Percentiles rank a stretch among this genome's conserved stretches.
phyloP scores from a whole-genome alignment of 2,113 vertebrate species.

The Lucifuga dentata region DNA sequence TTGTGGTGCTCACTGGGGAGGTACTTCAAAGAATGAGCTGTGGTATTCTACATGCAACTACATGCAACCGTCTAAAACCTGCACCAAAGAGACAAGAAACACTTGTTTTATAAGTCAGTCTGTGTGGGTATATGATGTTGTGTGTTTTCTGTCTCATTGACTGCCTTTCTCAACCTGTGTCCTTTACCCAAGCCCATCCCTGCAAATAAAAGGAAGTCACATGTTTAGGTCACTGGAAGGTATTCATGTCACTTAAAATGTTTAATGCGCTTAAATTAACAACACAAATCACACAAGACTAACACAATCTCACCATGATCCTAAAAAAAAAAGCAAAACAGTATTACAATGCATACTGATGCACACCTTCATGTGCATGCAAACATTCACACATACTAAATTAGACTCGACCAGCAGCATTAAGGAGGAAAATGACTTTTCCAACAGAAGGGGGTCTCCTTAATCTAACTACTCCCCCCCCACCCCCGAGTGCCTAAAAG shows the following conservation, averaged over 20 bases:
- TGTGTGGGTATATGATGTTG: not conserved
- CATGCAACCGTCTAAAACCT: slow-evolving; percentile 49
- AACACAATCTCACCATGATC: slow-evolving; percentile 11
- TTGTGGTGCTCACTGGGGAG: slow-evolving; percentile 40
- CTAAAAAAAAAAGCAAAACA: too few species aligned
- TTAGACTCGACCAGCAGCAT: not conserved
- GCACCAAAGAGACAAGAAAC: slow-evolving; percentile 51
- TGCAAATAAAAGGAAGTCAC: not conserved
- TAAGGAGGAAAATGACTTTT: slow-evolving; percentile 15
- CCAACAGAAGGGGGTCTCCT: not conserved
- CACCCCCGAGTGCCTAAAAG: slow-evolving; percentile 12
- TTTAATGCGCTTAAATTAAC: too few species aligned
- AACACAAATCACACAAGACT: too few species aligned
- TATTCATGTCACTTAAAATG: not conserved
- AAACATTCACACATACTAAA: not conserved
- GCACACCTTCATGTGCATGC: not conserved
- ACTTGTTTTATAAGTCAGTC: not conserved
- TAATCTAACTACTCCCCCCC: slow-evolving; percentile 6
- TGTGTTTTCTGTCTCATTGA: slow-evolving; percentile 9
- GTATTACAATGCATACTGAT: not conserved
- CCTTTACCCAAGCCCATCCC: slow-evolving; percentile 4
- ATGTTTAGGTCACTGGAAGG: not conserved
- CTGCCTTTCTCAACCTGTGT: slow-evolving; percentile 22
- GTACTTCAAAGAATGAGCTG: slow-evolving; percentile 67
- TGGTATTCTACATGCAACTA: slow-evolving; percentile 45